Base-by-base conservation (phyloP, 2,113 vertebrate species). In the Xiphorhynchus elegans region DNA sequence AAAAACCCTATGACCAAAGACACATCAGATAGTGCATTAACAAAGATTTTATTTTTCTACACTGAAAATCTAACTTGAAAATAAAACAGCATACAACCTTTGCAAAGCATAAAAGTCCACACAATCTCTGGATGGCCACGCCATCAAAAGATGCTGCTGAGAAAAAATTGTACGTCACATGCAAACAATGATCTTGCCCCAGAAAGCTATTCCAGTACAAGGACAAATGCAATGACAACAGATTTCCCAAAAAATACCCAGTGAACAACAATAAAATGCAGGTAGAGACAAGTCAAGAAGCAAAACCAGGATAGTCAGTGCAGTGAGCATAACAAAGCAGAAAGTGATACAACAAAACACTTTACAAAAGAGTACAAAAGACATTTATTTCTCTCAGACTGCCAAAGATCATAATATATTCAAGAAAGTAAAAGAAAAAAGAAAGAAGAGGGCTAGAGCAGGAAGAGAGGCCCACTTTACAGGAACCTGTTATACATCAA, bases 171-270 rank as follows among this genome's bases (percentile, higher is more conserved):
- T 53, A n/a, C 59, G 69, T 58, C 60, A 40, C 29, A 53, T n/a
- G 35, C 58, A 78, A 75, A 76, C 26, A 66, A 14, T 15, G 49
- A 49, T 64, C 58, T 44, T 76, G 64, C 53, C 73, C 50, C 55
- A 89, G 53, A 86, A 90, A 94, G 77, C 21, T 28, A 37, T 60
- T 19, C 40, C 68, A 46, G 17, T 23, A 69, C 68, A 80, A 90
- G 72, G 58, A 70, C 63, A 90, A 87, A 91, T n/a, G 42, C 25
- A 70, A 63, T 25, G 20, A n/a, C 24, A 55, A 55, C 11, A 39
- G 62, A 79, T 47, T 52, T 73, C 62, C 44, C 35, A 56, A 96
- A 96, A 96, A 93, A 72, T 44, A 83, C 6, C 11, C 26, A 82
- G 26, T 47, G 62, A 83, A 75, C 46, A 76, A n/a, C 33, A 64